phyloP scores from a whole-genome alignment of 2,888 invertebrate genomes.

The Alloscopus bannaensis region DNA sequence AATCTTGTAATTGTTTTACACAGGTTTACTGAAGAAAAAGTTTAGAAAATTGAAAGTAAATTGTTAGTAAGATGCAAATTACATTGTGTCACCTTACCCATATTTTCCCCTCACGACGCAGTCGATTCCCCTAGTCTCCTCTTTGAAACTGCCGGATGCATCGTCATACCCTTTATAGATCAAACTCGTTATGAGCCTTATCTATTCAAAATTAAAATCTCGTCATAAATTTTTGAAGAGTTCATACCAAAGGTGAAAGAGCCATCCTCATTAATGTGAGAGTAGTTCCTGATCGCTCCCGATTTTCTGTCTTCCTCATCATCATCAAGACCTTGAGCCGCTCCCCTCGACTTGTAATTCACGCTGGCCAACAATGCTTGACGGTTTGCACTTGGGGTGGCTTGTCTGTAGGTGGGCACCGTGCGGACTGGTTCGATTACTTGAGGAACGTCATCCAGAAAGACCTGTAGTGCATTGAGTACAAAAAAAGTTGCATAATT shows the following conservation, averaged over 20 bases:
- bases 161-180: conserved; percentile 79
- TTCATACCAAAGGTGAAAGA: conserved; percentile 85
- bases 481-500: background rate
- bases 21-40: background rate
- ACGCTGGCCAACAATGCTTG: conserved; percentile 69
- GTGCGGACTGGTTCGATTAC: conserved; percentile 69
- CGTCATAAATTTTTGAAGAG: background rate
- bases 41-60: background rate
- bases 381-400: conserved; percentile 66
- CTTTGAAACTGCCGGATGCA: conserved; percentile 90
- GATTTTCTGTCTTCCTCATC: conserved; percentile 76
- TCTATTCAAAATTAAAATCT: background rate
- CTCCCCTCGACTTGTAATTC: conserved; percentile 66
- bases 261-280: conserved; percentile 88
- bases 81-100: conserved; percentile 76
- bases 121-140: conserved; percentile 89
- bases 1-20: background rate
- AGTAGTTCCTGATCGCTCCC: conserved; percentile 89
- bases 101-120: conserved; percentile 92
- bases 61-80: background rate
- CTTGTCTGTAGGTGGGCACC: conserved; percentile 71
- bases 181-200: conserved; percentile 1
- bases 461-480: conserved; percentile 54
- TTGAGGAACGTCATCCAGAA: conserved; percentile 66
- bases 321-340: conserved; percentile 53